A percentile compares a stretch with the other conserved stretches of the same genome.
Conservation (phyloP, 2,888 invertebrate species). For the Stenodema calcarata region DNA sequence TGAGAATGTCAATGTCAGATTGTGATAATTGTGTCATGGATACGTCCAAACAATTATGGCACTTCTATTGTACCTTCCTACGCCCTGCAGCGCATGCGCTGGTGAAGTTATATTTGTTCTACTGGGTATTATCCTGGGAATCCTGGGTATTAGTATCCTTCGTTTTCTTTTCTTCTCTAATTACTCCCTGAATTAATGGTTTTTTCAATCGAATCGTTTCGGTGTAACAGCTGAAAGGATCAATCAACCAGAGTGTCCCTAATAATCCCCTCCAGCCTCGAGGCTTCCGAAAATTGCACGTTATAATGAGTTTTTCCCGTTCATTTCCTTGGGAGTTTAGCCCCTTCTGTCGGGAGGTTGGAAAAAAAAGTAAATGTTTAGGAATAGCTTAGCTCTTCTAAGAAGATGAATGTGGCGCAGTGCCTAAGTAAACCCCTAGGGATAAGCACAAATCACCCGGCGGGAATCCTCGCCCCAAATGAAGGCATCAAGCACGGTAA, state of each 20-base stretch:
- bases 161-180: neutral
- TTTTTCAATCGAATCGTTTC: neutral
- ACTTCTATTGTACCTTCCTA: too few relatives aligned
- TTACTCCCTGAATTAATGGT: neutral
- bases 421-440: neutral
- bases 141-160: too few relatives aligned
- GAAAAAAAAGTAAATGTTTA: neutral
- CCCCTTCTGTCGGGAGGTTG: neutral
- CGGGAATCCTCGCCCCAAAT: neutral
- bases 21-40: too few relatives aligned
- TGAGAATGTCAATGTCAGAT: too few relatives aligned
- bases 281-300: neutral
- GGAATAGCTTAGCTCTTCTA: neutral
- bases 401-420: neutral
- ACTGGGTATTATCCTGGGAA: too few relatives aligned
- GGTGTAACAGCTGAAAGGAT: neutral
- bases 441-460: neutral
- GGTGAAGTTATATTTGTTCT: too few relatives aligned
- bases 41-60: too few relatives aligned
- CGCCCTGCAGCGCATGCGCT: too few relatives aligned
- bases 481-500: neutral
- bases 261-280: neutral
- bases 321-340: too few relatives aligned
- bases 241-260: neutral
- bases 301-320: neutral